phyloP scores from a whole-genome alignment of 2,888 invertebrate species.

The Taphrorychus bicolor region DNA sequence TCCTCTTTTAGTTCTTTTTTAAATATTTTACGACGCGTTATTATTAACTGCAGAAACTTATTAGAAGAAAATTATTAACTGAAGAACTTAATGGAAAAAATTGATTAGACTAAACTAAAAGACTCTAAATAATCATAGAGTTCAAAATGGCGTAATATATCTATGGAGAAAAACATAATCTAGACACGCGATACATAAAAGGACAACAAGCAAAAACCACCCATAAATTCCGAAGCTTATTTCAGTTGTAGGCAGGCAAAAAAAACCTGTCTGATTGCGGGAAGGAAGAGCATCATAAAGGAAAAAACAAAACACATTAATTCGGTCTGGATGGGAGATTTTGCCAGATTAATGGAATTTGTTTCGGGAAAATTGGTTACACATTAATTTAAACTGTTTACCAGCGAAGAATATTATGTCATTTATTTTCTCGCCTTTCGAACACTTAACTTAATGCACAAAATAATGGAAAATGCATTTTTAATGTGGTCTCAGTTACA shows the following conservation, averaged over 20 bases:
- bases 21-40: too few relatives aligned
- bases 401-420: too few relatives aligned
- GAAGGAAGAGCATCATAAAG: background rate
- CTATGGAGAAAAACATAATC: background rate
- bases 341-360: background rate
- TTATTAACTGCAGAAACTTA: too few relatives aligned
- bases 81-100: too few relatives aligned
- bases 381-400: too few relatives aligned
- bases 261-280: background rate
- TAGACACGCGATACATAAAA: background rate
- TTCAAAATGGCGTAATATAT: too few relatives aligned
- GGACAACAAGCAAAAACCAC: background rate
- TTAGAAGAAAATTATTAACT: too few relatives aligned
- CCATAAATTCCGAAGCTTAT: slow-evolving; percentile 2
- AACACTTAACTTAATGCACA: too few relatives aligned
- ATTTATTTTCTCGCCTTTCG: too few relatives aligned
- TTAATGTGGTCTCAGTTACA: background rate
- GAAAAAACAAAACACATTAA: slow-evolving; percentile 1
- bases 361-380: background rate
- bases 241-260: background rate
- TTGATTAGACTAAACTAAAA: too few relatives aligned
- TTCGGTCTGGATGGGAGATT: background rate
- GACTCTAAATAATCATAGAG: too few relatives aligned
- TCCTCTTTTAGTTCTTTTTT: too few relatives aligned
- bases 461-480: background rate